Evolutionary conservation across 2,888 invertebrate genomes (phyloP), one percentile per base, ranked within the genome.

Genomic region (Melinopterus prodromus): DNA sequence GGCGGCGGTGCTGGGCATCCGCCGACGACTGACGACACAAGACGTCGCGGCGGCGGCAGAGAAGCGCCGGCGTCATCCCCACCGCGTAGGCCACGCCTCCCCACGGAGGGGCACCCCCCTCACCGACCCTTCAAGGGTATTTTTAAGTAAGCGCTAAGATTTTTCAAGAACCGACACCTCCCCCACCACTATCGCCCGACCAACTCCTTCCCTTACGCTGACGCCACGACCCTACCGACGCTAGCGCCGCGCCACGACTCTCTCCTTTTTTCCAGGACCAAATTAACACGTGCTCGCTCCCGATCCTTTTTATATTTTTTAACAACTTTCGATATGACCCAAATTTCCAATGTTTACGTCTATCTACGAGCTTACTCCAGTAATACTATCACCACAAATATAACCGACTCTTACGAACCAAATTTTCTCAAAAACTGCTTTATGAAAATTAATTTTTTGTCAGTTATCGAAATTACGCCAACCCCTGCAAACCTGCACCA

Each of bases 11-110:
- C 87, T 88, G 87, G 88, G 87, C 88, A 89, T 87, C 89, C 87
- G 88, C 87, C 88, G 89, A 86, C 89, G 89, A 89, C 89, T 89
- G 89, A 88, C 87, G 89, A 87, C 87, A 87, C 87, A 89, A 89
- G 89, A 89, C 89, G 88, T 88, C 87, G 88, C 86, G 86, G 87
- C 87, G 87, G 86, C 86, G 86, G 83, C 84, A 85, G 86, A 84
- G 85, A 87, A 87, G 87, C 87, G 87, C 87, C 87, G 84, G 82
- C 90, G 83, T 90, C 89, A 84, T 85, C 87, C 84, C 84, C 83
- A 85, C 83, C 86, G 86, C 83, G 84, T 85, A 84, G 84, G 86
- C 86, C 88, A 88, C 89, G 88, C 88, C 88, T 87, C 87, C 87
- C 83, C 83, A 84, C 87, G 88, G 88, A 84, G 84, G 88, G 88